Base-by-base conservation (phyloP, 2,797 vertebrate genomes). In the Hylomyscus alleni region DNA sequence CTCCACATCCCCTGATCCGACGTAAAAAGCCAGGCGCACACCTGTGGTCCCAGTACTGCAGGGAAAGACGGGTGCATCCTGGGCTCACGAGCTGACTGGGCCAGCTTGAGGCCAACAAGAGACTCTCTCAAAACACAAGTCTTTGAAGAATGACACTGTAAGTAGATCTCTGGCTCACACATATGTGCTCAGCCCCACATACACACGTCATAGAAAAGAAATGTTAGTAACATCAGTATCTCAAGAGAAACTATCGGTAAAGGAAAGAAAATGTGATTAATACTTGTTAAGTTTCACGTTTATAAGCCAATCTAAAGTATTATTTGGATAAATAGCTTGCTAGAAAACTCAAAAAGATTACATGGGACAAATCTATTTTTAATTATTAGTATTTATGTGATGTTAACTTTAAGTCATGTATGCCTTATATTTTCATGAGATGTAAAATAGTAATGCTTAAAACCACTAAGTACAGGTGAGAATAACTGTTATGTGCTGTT, bases 351-450 rank as follows among this genome's bases (percentile, higher is more conserved):
- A 60, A 92, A 95, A 87, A 84, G 4, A 54, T 69, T 44, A 20
- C 52, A 89, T 84, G 9, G 26, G 17, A 13, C 13, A 81, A 69
- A 44, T 17, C 3, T 52, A 47, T 47, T 76, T 88, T 80, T 87
- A 72, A 89, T 62, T 69, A 17, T 84, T 84, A 44, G 73, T 93
- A 19, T 67, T 94, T 73, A 56, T 26, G 13, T 75, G 31, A 92
- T n/a, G 76, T 65, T 40, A 95, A 90, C 82, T 67, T 89, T 73
- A 88, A 85, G 11, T 3, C 82, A 78, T 17, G 0, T 26, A 7
- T 62, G 69, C 44, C 88, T 86, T 80, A 93, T 52, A 47, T 92
- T 91, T 94, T 89, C 22, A 2, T 82, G 29, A 96, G 83, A 67
- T 69, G 29, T 91, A 52, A 93, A 77, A 90, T 77, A 72, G 17